phyloP scores from a whole-genome alignment of 1,140 invertebrate genomes.

The Melitaea cinxia region DNA sequence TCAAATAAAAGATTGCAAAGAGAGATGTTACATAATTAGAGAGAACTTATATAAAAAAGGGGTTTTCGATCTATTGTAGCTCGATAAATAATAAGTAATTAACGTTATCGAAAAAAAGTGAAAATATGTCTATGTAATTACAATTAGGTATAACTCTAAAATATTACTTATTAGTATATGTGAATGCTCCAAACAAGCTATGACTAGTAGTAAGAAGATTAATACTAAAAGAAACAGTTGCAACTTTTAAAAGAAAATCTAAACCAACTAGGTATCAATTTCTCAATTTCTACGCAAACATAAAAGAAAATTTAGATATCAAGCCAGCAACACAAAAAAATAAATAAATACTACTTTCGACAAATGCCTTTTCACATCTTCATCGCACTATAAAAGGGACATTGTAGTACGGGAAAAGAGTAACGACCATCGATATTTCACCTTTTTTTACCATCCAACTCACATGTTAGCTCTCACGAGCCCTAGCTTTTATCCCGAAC shows the following conservation, averaged over 20 bases:
- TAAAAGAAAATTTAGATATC: background rate
- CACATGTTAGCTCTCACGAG: constrained; percentile 62
- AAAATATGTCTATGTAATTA: no score
- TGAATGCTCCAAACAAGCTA: no score
- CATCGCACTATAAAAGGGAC: constrained; percentile 12
- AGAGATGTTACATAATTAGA: no score
- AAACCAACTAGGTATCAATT: background rate
- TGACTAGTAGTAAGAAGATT: no score
- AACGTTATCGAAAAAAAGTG: no score
- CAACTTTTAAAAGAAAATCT: background rate
- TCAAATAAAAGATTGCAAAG: no score
- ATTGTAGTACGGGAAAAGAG: constrained; percentile 35
- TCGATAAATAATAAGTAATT: no score
- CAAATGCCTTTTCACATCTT: constrained; percentile 12
- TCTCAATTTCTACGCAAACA: background rate
- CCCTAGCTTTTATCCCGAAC: constrained; percentile 51
- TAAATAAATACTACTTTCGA: background rate
- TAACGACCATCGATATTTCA: constrained; percentile 42
- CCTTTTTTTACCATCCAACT: constrained; percentile 42
- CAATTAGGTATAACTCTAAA: no score
- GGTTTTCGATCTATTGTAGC: no score
- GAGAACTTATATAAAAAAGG: no score
- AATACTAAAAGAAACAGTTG: no score
- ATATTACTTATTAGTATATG: no score
- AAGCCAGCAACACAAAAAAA: background rate